Conservation (phyloP, 2,888 invertebrate species). For the Coenonympha glycerion region DNA sequence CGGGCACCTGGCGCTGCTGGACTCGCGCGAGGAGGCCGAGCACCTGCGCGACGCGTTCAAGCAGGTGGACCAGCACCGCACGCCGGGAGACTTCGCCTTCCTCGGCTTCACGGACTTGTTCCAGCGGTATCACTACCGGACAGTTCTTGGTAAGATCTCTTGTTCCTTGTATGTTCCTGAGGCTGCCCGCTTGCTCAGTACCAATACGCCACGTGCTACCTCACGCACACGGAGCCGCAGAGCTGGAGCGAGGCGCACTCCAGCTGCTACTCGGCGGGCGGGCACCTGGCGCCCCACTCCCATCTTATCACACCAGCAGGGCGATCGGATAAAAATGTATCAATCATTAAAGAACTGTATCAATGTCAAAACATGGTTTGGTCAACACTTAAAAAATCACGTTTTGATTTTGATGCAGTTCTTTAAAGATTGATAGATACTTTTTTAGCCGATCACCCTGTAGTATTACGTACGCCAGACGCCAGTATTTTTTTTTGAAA, state of each 20-base stretch:
- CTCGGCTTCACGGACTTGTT: constrained; percentile 45
- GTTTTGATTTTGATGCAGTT: too few species aligned
- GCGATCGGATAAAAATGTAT: too few species aligned
- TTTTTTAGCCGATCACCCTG: too few species aligned
- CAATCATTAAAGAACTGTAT: too few species aligned
- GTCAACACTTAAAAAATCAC: too few species aligned
- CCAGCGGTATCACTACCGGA: constrained; percentile 41
- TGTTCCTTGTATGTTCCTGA: too few species aligned
- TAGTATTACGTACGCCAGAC: too few species aligned
- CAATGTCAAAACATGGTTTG: too few species aligned
- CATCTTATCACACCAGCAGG: too few species aligned
- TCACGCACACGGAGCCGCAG: constrained; percentile 42
- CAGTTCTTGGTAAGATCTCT: constrained; percentile 38
- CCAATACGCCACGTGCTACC: constrained; percentile 40
- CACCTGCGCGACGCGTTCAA: constrained; percentile 39
- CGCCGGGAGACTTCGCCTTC: constrained; percentile 42
- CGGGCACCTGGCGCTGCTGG: constrained; percentile 41
- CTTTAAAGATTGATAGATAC: too few species aligned
- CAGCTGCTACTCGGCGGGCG: constrained; percentile 42
- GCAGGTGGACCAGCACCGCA: constrained; percentile 32
- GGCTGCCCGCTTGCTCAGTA: too few species aligned
- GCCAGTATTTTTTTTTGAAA: too few species aligned
- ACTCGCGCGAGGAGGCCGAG: constrained; percentile 37
- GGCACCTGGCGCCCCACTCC: constrained; percentile 42
- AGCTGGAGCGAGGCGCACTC: constrained; percentile 43